Percentiles rank a stretch among this genome's conserved stretches.
Evolutionary conservation across 2,113 vertebrate species (phyloP).

Genomic region (Onychostruthus taczanowskii): DNA sequence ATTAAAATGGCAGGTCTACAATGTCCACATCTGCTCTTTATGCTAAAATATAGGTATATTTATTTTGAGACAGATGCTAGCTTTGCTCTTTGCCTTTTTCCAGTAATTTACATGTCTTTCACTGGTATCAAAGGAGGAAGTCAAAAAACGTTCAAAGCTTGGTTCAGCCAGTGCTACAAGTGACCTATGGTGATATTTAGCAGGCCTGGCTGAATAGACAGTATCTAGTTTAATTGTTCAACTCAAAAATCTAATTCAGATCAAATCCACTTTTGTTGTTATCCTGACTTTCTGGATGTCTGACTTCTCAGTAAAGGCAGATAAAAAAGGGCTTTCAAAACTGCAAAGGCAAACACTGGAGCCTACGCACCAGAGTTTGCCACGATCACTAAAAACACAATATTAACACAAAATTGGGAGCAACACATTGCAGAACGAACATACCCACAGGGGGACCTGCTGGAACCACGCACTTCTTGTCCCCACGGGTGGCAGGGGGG

Average conservation of each 20-base stretch:
- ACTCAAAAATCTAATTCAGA: neutral
- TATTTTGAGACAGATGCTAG: neutral
- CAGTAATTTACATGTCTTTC: neutral
- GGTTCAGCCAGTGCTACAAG: neutral
- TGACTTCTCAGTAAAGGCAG: neutral
- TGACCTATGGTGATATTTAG: neutral
- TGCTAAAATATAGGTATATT: neutral
- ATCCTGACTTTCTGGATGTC: neutral
- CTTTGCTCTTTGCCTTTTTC: neutral
- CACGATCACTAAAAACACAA: rapidly evolving
- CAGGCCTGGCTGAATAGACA: neutral
- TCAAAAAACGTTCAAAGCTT: neutral
- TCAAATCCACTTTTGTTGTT: neutral
- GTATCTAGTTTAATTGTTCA: neutral
- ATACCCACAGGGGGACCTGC: slow-evolving; percentile 93
- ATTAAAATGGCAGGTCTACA: neutral
- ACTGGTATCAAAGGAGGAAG: neutral
- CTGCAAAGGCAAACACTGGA: neutral
- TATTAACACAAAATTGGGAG: neutral
- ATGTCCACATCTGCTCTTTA: neutral
- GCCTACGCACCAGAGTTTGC: neutral
- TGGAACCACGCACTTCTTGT: slow-evolving; percentile 96
- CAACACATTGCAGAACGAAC: neutral
- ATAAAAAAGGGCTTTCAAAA: neutral
- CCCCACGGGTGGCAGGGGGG: slow-evolving; percentile 70